Evolutionary conservation across 1,140 invertebrate species (phyloP).

Genomic region (Penaeus japonicus): DNA sequence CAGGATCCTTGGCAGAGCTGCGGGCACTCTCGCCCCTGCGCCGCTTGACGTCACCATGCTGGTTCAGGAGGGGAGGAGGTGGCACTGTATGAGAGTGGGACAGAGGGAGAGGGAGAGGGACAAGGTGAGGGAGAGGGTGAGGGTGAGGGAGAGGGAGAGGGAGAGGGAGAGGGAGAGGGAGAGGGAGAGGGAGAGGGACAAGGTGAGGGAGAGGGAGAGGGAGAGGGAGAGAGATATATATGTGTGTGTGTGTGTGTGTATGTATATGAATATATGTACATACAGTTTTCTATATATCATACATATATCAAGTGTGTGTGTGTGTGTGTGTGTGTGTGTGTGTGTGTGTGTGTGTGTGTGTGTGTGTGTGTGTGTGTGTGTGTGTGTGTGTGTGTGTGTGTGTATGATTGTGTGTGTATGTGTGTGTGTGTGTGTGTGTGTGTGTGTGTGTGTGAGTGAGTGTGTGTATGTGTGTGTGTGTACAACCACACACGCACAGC

Average conservation of each 20-base stretch:
- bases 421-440: background rate
- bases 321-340: background rate
- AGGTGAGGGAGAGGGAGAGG: background rate
- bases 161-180: background rate
- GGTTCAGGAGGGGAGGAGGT: background rate
- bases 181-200: background rate
- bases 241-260: background rate
- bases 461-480: background rate
- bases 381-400: background rate
- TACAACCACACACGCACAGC: too few species aligned
- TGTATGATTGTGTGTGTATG: background rate
- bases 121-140: background rate
- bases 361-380: background rate
- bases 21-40: slow-evolving; percentile 68
- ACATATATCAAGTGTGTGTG: too few species aligned
- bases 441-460: background rate
- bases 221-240: background rate
- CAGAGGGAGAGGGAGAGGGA: background rate
- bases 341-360: background rate
- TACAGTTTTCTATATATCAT: too few species aligned
- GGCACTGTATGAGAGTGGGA: background rate
- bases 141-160: background rate
- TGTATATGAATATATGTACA: background rate
- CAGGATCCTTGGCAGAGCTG: slow-evolving; percentile 81
- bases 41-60: slow-evolving; percentile 27